Base-by-base conservation (phyloP, 2,113 vertebrate species). In the Myotis lucifugus region DNA sequence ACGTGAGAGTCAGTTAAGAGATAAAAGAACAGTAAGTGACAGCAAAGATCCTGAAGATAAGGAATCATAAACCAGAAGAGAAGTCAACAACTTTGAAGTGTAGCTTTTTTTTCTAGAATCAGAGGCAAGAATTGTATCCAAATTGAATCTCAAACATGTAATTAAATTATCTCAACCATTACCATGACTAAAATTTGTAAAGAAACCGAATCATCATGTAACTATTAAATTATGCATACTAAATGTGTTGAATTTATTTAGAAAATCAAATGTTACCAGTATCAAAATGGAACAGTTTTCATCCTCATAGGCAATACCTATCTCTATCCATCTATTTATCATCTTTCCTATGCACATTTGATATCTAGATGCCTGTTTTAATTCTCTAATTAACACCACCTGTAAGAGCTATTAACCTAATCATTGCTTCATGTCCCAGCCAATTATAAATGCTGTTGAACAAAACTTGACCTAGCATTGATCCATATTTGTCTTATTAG, bases 401-500 rank as follows among this genome's bases (percentile, higher is more conserved):
- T 78, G 13, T 69, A 69, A 72, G 8, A 93, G n/a, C 88, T 82
- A 83, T 85, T 93, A 59, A 88, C 82, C 76, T 77, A 74, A 89
- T 94, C 29, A 70, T 52, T 34, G 14, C 32, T 78, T 91, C 42
- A 46, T 88, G 67, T 73, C 54, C 76, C 64, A 72, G 61, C 72
- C 85, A 83, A 95, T 96, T 91, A 91, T 42, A 67, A 91, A 86
- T 61, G 73, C 61, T 91, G 32, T 50, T 88, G 67, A 93, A 81
- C 21, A 54, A 66, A 54, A 54, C 77, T 54, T 95, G 94, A 77
- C 48, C 84, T 77, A n/a, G 46, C 88, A 78, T 18, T 50, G 79
- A 93, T 89, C 69, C 48, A 27, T 27, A 37, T 19, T 52, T 40
- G 14, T n/a, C 48, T 86, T 67, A 59, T 59, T 67, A 93, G 54